A percentile compares a stretch with the other conserved stretches of the same genome.
Evolutionary conservation across 1,140 invertebrate genomes (phyloP).

Genomic region (Pygmarrhopalites habei): DNA sequence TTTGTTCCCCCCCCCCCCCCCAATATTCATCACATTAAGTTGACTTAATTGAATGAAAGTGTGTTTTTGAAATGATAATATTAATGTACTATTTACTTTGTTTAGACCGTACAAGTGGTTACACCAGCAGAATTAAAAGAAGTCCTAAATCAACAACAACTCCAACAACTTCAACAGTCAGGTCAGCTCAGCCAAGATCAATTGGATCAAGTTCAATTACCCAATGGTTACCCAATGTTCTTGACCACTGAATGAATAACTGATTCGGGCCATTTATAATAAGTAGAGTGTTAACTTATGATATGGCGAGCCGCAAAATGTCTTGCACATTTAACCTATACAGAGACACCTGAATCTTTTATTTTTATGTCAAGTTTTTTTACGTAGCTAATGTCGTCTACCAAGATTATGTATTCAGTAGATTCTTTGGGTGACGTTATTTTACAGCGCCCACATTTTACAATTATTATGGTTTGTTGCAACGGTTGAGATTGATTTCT

Average conservation of each 20-base stretch:
- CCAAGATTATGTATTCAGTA: too few species aligned
- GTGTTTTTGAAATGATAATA: too few species aligned
- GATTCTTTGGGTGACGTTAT: too few species aligned
- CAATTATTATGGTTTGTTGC: not conserved
- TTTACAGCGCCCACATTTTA: too few species aligned
- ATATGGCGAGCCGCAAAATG: not conserved
- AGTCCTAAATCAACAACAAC: not conserved
- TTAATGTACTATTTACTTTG: too few species aligned
- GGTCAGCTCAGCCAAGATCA: not conserved
- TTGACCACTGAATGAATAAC: not conserved
- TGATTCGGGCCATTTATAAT: not conserved
- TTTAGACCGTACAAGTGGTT: constrained; percentile 6
- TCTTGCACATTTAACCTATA: not conserved
- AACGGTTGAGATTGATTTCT: too few species aligned
- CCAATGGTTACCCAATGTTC: not conserved
- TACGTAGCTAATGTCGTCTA: too few species aligned
- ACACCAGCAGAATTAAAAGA: not conserved
- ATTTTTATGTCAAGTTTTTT: too few species aligned
- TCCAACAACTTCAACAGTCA: not conserved
- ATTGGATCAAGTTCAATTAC: not conserved
- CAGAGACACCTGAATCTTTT: not conserved
- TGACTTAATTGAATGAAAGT: too few species aligned
- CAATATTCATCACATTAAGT: too few species aligned
- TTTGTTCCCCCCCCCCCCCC: too few species aligned
- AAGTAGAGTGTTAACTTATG: not conserved